These are phyloP conservation scores for Hydrotaea cyrtoneurina DNA, from an alignment of 2,888 invertebrate genomes.

Conservation along the genomic window DNA sequence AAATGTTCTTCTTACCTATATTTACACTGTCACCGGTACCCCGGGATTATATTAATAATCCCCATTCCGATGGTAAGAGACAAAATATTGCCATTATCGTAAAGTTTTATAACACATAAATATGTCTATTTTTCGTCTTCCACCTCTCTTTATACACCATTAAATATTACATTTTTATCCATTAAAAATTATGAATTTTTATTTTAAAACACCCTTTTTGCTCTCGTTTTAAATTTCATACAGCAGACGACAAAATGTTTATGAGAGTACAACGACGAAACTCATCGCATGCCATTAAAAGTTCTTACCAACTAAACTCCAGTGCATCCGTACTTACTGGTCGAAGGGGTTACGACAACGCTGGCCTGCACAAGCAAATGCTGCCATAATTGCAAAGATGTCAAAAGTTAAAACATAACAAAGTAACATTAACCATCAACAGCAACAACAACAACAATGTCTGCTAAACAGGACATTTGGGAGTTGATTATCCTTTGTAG, in stretches of 20 bases:
- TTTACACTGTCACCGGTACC: no score
- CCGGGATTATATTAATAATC: no score
- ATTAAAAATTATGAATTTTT: conserved; percentile 32
- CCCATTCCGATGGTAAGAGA: not conserved
- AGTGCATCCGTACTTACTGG: not conserved
- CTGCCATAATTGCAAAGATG: conserved; percentile 69
- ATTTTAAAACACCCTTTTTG: conserved; percentile 3
- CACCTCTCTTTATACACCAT: not conserved
- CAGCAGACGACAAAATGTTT: conserved; percentile 1
- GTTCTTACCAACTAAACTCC: not conserved
- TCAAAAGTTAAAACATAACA: conserved; percentile 64
- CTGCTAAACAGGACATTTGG: conserved; percentile 64
- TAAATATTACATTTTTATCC: conserved; percentile 11
- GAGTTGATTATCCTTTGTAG: conserved; percentile 48
- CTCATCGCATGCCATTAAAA: conserved; percentile 23
- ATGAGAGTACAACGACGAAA: not conserved
- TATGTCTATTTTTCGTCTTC: conserved; percentile 13
- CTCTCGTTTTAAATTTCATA: not conserved
- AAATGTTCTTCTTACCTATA: no score
- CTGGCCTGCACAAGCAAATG: conserved; percentile 52
- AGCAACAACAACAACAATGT: conserved; percentile 37
- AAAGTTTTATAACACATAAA: conserved; percentile 62
- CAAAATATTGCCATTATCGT: conserved; percentile 31
- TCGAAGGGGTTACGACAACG: conserved; percentile 17
- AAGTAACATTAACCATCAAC: conserved; percentile 9